Evolutionary conservation across 2,888 invertebrate genomes (phyloP).

Genomic region (Tiliacea aurago): DNA sequence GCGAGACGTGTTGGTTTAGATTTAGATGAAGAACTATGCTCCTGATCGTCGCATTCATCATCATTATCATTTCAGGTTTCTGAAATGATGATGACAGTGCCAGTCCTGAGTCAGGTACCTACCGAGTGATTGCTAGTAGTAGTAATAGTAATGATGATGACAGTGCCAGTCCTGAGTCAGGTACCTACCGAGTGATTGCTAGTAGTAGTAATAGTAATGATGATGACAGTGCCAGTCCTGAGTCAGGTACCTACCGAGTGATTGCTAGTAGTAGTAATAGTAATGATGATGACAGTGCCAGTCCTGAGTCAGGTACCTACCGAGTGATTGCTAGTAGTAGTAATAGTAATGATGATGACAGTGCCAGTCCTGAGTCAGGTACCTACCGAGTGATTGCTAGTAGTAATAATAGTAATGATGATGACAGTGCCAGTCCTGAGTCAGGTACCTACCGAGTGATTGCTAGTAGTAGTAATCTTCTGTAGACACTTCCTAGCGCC

Average conservation of each 20-base stretch:
- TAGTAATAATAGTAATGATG: too few relatives aligned
- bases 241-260: background rate
- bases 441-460: background rate
- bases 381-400: background rate
- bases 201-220: background rate
- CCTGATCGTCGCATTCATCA: conserved; percentile 64
- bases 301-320: background rate
- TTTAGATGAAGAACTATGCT: conserved; percentile 46
- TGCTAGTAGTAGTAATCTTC: conserved; percentile 3
- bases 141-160: background rate
- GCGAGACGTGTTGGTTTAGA: conserved; percentile 19
- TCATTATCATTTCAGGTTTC: background rate
- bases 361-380: background rate
- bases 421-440: background rate
- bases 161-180: background rate
- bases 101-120: background rate
- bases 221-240: background rate
- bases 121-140: background rate
- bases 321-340: background rate
- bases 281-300: background rate
- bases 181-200: background rate
- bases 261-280: background rate
- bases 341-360: background rate
- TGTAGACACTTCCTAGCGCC: conserved; percentile 2
- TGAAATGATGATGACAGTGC: background rate